A percentile compares a stretch with the other conserved stretches of the same genome.
Conservation (phyloP, 2,888 invertebrate genomes). For the Drosophila paracracens region DNA sequence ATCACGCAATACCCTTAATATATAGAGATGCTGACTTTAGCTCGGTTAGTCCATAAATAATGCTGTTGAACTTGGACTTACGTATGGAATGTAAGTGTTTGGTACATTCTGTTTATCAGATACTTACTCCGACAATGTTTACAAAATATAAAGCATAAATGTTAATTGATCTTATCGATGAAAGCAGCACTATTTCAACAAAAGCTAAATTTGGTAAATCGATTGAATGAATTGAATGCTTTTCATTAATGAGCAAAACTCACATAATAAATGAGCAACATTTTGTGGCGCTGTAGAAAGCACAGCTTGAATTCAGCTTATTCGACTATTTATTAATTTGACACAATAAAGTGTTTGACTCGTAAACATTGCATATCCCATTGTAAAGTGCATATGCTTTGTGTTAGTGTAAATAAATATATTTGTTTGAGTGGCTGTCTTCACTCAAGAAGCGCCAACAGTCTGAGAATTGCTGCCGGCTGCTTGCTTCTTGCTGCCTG, state of each 20-base stretch:
- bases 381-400: constrained; percentile 23
- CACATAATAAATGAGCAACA: not conserved
- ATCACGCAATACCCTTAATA: constrained; percentile 23
- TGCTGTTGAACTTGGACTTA: not conserved
- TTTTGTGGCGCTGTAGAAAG: not conserved
- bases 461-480: constrained; percentile 53
- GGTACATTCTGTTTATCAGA: not conserved
- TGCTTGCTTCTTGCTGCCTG: constrained; percentile 50
- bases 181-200: not conserved
- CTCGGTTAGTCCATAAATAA: not conserved
- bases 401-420: constrained; percentile 9
- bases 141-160: not conserved
- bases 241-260: too few species aligned
- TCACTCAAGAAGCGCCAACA: constrained; percentile 74
- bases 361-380: not conserved
- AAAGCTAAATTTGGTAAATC: not conserved
- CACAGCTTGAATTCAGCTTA: not conserved
- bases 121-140: not conserved
- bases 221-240: not conserved
- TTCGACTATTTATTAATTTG: not conserved
- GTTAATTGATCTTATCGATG: not conserved
- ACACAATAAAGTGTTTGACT: not conserved
- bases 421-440: constrained; percentile 50
- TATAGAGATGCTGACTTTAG: not conserved
- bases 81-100: not conserved